Evolutionary conservation across 2,797 vertebrate genomes (phyloP).

Genomic region (Acomys russatus): DNA sequence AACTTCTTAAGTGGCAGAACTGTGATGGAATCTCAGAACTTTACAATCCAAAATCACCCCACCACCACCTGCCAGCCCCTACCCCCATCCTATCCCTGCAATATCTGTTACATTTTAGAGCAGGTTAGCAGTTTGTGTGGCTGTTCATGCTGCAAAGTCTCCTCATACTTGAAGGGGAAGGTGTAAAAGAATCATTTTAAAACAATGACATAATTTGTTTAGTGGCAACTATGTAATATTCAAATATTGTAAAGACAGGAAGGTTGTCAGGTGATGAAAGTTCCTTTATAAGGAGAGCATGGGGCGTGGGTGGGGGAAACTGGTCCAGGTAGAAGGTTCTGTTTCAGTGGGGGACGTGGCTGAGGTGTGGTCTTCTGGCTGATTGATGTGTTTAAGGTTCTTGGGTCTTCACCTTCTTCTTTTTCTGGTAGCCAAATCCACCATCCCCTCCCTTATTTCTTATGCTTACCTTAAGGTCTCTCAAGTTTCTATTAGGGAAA

Average conservation of each 20-base stretch:
- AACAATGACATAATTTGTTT: background rate
- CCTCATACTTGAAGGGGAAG: background rate
- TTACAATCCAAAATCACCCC: background rate
- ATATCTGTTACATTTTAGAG: background rate
- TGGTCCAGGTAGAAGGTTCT: background rate
- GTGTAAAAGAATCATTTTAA: background rate
- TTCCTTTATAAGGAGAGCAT: background rate
- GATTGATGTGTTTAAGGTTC: background rate
- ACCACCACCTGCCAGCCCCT: too few relatives aligned
- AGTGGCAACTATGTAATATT: background rate
- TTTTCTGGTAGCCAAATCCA: background rate
- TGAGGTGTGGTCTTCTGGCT: background rate
- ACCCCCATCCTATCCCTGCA: background rate
- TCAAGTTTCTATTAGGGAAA: background rate
- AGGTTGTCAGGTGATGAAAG: background rate
- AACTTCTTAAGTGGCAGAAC: background rate
- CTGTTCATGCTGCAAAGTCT: background rate
- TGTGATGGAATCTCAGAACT: background rate
- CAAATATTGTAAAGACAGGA: background rate
- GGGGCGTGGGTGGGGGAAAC: too few relatives aligned
- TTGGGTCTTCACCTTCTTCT: background rate
- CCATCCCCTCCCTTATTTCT: background rate
- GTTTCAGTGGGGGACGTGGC: background rate
- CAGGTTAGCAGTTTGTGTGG: background rate
- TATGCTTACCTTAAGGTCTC: background rate